Percentiles rank a stretch among this genome's conserved stretches.
Conservation (phyloP, 2,888 invertebrate species). For the Eudemis profundana region DNA sequence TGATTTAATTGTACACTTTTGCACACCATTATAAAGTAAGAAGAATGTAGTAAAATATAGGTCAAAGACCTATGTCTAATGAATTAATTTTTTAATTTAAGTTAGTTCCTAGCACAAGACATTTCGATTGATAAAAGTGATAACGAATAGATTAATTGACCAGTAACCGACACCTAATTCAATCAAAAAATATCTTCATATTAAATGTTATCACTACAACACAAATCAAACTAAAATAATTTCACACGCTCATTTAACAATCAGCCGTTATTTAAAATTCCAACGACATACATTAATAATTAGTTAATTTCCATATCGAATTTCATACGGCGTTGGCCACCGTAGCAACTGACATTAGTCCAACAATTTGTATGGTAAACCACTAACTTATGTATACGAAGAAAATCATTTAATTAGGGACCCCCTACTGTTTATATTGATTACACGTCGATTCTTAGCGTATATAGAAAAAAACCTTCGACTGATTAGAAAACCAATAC, state of each 20-base stretch:
- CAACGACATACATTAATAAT: constrained; percentile 55
- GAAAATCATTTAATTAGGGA: constrained; percentile 71
- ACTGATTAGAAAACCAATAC: constrained; percentile 2
- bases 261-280: constrained; percentile 52
- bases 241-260: constrained; percentile 37
- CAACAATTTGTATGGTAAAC: constrained; percentile 70
- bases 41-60: too few relatives aligned
- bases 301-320: constrained; percentile 62
- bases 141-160: too few relatives aligned
- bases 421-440: constrained; percentile 64
- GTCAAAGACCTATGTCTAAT: too few relatives aligned
- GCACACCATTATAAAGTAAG: too few relatives aligned
- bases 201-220: constrained; percentile 10
- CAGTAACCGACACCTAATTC: neutral
- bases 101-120: too few relatives aligned
- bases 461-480: constrained; percentile 35
- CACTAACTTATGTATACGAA: constrained; percentile 48
- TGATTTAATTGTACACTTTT: too few relatives aligned
- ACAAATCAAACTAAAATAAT: constrained; percentile 37
- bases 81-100: too few relatives aligned
- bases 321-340: constrained; percentile 62
- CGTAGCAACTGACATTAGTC: constrained; percentile 62
- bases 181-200: constrained; percentile 12
- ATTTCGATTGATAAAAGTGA: too few relatives aligned
- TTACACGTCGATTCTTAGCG: constrained; percentile 55